Evolutionary conservation across 1,140 invertebrate species (phyloP).

Genomic region (Radopholus similis): DNA sequence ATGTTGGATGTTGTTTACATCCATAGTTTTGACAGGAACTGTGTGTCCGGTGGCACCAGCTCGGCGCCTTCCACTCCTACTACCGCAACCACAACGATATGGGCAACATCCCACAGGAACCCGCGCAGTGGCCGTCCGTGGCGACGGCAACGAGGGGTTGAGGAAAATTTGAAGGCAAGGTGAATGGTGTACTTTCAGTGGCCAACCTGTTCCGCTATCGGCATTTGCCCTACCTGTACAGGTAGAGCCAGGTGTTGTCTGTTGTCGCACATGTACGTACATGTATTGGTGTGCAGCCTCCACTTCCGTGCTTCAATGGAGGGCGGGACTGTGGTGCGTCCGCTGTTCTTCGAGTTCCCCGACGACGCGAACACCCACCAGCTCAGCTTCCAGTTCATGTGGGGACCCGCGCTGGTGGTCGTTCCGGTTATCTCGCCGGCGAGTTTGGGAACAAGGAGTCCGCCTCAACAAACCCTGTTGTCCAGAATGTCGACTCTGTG

Average conservation of each 20-base stretch:
- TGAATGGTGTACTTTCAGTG: background rate
- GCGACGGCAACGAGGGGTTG: constrained; percentile 48
- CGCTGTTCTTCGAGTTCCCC: constrained; percentile 54
- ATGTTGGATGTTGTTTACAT: background rate
- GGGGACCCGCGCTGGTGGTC: constrained; percentile 41
- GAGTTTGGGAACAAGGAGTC: too few relatives aligned
- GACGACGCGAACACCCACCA: constrained; percentile 25
- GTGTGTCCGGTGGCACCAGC: constrained; percentile 55
- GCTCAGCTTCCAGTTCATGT: constrained; percentile 49
- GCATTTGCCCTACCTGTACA: constrained; percentile 59
- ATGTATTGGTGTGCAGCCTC: constrained; percentile 15
- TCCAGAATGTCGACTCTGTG: constrained; percentile 31
- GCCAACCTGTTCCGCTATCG: constrained; percentile 56
- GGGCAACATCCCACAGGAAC: constrained; percentile 43
- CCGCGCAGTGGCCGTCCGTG: constrained; percentile 52
- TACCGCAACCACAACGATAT: constrained; percentile 51
- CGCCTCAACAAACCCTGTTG: constrained; percentile 26
- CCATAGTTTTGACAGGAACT: constrained; percentile 38
- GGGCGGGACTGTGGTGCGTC: constrained; percentile 53
- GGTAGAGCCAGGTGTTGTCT: constrained; percentile 4
- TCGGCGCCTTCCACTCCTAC: constrained; percentile 44
- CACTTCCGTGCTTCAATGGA: constrained; percentile 38
- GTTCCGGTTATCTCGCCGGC: constrained; percentile 27
- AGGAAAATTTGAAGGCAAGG: background rate
- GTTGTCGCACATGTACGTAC: background rate